These are phyloP conservation scores for Campoletis raptor DNA, from an alignment of 2,888 invertebrate genomes.

Conservation along the genomic window DNA sequence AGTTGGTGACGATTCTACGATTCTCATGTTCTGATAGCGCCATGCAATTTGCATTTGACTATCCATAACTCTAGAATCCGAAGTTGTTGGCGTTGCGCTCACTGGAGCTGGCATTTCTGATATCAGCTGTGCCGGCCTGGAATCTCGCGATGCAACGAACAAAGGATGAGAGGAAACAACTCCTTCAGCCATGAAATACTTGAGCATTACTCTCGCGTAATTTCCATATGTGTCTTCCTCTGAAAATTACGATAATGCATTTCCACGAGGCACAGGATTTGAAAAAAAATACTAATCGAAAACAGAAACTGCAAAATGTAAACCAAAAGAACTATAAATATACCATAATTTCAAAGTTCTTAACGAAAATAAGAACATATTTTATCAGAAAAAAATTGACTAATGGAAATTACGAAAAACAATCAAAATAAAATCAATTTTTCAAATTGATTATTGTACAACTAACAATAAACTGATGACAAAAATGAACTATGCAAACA, in stretches of 20 bases:
- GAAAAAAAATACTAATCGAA: neutral
- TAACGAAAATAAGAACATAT: neutral
- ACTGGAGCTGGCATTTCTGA: conserved; percentile 88
- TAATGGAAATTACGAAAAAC: neutral
- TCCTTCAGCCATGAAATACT: conserved; percentile 96
- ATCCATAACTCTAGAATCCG: conserved; percentile 76
- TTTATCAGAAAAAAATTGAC: neutral
- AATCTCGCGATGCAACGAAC: conserved; percentile 91
- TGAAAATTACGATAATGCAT: conserved; percentile 83
- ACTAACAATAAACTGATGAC: neutral
- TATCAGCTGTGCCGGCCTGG: conserved; percentile 88
- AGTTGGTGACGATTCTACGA: conserved; percentile 86
- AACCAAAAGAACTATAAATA: neutral
- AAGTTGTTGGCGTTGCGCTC: conserved; percentile 77
- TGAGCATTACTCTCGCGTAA: conserved; percentile 92
- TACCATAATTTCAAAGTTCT: neutral
- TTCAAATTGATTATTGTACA: neutral
- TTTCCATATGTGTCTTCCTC: conserved; percentile 94
- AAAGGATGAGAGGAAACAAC: conserved; percentile 90
- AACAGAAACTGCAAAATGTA: neutral
- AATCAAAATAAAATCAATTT: neutral
- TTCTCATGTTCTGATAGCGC: conserved; percentile 92
- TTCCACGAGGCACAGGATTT: neutral
- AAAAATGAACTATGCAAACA: neutral
- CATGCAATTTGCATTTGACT: conserved; percentile 95